These are phyloP conservation scores for Oikopleura dioica DNA, from an alignment of 23 tunicate species.

Conservation along the genomic window DNA sequence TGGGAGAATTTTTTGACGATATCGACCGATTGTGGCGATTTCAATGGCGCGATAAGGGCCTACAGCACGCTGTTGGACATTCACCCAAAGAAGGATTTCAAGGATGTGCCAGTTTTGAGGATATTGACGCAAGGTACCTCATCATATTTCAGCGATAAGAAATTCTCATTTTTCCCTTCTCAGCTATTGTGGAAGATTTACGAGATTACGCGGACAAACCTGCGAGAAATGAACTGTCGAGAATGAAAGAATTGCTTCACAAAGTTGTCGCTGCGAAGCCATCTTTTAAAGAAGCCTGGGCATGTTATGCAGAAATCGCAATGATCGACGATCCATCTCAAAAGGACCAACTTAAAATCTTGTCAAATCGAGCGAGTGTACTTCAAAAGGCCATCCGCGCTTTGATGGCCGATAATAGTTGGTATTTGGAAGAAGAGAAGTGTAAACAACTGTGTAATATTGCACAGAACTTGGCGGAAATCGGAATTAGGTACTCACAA, in stretches of 20 bases:
- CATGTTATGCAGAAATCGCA: not conserved
- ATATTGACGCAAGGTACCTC: not conserved
- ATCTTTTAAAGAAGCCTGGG: not conserved
- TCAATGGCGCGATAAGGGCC: constrained; percentile 25
- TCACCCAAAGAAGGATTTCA: not conserved
- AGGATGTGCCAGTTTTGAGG: not conserved
- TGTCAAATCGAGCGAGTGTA: not conserved
- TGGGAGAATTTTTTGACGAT: constrained; percentile 66
- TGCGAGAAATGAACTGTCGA: not conserved
- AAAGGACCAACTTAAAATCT: not conserved
- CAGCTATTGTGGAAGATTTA: not conserved
- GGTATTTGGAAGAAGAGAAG: not conserved
- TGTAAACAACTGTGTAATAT: not conserved
- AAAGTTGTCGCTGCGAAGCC: not conserved
- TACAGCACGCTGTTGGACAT: constrained; percentile 25
- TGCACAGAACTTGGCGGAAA: not conserved
- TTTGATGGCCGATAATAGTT: not conserved
- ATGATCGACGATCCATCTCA: not conserved
- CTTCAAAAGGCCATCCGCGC: not conserved
- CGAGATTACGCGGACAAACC: not conserved
- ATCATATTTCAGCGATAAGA: not conserved
- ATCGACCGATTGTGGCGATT: constrained; percentile 42
- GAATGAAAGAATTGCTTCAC: not conserved
- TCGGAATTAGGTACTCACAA: not conserved
- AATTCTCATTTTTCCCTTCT: not conserved